Conservation (phyloP, 1,140 invertebrate genomes). For the Parasteatoda tepidariorum region DNA sequence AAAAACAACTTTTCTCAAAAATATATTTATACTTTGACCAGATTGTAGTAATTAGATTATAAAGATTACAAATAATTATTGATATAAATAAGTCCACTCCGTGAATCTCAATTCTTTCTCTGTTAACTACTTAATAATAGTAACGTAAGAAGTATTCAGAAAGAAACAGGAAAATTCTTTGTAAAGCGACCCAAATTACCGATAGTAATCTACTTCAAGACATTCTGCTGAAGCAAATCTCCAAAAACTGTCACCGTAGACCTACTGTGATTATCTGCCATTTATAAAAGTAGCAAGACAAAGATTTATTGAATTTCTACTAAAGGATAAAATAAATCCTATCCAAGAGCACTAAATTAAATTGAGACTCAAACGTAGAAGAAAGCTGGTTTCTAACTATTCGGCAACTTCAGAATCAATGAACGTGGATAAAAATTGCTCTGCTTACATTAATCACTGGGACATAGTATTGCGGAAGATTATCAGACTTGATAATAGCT, state of each 20-base stretch:
- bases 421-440: slow-evolving; percentile 47
- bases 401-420: slow-evolving; percentile 23
- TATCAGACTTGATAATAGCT: slow-evolving; percentile 53
- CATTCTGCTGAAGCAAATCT: no score
- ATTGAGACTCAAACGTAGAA: not conserved
- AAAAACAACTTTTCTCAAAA: no score
- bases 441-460: slow-evolving; percentile 46
- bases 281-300: slow-evolving; percentile 18
- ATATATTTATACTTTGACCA: no score
- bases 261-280: not conserved
- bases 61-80: no score
- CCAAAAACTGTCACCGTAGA: not conserved
- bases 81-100: no score
- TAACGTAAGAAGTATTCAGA: no score
- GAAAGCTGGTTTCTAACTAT: not conserved
- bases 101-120: no score
- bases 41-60: no score
- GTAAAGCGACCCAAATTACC: no score
- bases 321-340: slow-evolving; percentile 2
- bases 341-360: slow-evolving; percentile 24
- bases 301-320: slow-evolving; percentile 28
- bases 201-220: no score
- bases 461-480: slow-evolving; percentile 18
- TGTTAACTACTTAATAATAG: no score
- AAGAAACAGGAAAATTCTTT: no score